These are phyloP conservation scores for Hanleya hanleyi DNA, from an alignment of 2,888 invertebrate species.

Conservation along the genomic window DNA sequence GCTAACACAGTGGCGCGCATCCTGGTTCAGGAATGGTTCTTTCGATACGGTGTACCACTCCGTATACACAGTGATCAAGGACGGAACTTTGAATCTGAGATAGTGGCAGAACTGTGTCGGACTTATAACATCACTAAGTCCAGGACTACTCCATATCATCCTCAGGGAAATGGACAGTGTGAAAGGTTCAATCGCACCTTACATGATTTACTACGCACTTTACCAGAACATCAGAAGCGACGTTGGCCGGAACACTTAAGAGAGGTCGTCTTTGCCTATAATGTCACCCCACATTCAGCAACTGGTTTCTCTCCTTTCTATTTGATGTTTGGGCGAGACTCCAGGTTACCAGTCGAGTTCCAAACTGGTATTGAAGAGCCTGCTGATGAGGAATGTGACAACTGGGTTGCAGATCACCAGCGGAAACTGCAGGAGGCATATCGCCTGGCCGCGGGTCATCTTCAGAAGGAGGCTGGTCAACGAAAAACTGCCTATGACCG, in stretches of 20 bases:
- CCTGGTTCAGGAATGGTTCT: not conserved
- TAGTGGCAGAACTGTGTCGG: not conserved
- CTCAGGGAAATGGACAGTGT: not conserved
- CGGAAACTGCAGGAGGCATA: too few species aligned
- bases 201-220: not conserved
- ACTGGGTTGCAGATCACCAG: too few species aligned
- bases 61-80: not conserved
- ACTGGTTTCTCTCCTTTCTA: not conserved
- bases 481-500: too few species aligned
- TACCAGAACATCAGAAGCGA: not conserved
- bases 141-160: not conserved
- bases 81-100: not conserved
- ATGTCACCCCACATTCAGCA: not conserved
- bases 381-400: too few species aligned
- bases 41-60: not conserved
- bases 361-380: too few species aligned
- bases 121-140: not conserved
- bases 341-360: too few species aligned
- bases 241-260: not conserved
- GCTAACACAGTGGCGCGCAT: not conserved
- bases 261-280: not conserved
- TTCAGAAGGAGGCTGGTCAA: too few species aligned
- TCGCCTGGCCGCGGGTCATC: too few species aligned
- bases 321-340: slow-evolving; percentile 7
- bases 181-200: not conserved